These are phyloP conservation scores for Lucinisca nassula DNA, from an alignment of 2,888 invertebrate species.

Conservation along the genomic window DNA sequence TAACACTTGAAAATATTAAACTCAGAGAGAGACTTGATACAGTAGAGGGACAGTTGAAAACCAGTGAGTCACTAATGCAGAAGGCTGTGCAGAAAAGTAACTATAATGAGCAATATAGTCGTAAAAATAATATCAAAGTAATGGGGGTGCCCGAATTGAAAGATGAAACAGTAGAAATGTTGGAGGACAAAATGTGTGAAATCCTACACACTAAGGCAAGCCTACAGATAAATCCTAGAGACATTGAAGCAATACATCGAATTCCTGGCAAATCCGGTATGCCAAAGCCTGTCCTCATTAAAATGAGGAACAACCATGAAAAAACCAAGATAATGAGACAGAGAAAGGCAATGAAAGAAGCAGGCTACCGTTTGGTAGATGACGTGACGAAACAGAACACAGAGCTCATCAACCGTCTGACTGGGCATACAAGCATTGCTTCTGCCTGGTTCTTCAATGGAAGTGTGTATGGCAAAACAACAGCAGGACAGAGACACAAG, in stretches of 20 bases:
- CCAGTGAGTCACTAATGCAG: not conserved
- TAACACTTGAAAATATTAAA: not conserved
- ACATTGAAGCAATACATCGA: too few relatives aligned
- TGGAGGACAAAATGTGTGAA: not conserved
- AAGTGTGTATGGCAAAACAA: constrained; percentile 18
- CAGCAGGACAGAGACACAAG: not conserved
- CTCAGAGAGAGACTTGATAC: not conserved
- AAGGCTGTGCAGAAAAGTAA: constrained; percentile 2
- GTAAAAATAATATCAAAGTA: constrained; percentile 9
- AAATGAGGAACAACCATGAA: too few relatives aligned
- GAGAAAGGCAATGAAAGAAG: constrained; percentile 15
- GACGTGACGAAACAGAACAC: constrained; percentile 20
- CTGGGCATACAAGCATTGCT: not conserved
- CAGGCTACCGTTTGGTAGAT: constrained; percentile 7
- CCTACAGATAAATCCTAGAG: too few relatives aligned
- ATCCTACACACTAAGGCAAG: not conserved
- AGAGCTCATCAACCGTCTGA: not conserved
- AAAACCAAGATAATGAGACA: too few relatives aligned
- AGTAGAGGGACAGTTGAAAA: not conserved
- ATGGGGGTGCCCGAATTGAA: not conserved
- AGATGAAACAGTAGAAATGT: not conserved
- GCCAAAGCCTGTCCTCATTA: too few relatives aligned
- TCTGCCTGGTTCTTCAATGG: constrained; percentile 33
- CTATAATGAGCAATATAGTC: constrained; percentile 10
- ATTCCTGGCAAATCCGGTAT: too few relatives aligned